Percentiles rank a stretch among this genome's conserved stretches.
Evolutionary conservation across 2,113 vertebrate species (phyloP).

Genomic region (Sinocyclocheilus anshuiensis): DNA sequence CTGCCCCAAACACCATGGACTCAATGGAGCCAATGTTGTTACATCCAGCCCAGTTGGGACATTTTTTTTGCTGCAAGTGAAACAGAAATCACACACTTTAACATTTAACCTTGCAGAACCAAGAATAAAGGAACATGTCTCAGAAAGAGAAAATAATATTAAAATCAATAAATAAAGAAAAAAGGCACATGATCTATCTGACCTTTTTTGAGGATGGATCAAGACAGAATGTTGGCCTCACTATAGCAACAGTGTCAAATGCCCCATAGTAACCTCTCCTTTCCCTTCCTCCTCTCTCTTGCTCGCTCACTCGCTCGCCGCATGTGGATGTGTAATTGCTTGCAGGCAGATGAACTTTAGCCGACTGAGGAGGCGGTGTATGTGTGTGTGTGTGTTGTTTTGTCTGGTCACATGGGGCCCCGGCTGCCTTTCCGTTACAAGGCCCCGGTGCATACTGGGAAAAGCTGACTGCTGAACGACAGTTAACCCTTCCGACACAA

Average conservation of each 20-base stretch:
- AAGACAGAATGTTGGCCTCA: conserved; percentile 64
- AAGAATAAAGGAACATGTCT: not conserved
- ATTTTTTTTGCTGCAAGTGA: too few species aligned
- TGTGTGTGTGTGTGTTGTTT: conserved; percentile 63
- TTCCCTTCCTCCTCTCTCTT: conserved; percentile 44
- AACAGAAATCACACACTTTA: too few species aligned
- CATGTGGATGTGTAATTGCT: conserved; percentile 73
- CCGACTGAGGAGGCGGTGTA: conserved; percentile 70
- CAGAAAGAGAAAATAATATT: conserved; percentile 25
- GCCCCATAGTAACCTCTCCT: conserved; percentile 82
- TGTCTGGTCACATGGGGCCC: conserved; percentile 75
- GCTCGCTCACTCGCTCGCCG: conserved; percentile 34
- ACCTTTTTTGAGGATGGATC: conserved; percentile 64
- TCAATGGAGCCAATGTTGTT: too few species aligned
- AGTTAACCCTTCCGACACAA: conserved; percentile 50
- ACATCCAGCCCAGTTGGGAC: too few species aligned
- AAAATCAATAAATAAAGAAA: conserved; percentile 41
- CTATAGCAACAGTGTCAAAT: conserved; percentile 73
- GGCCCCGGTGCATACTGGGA: conserved; percentile 63
- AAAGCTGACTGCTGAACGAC: conserved; percentile 55
- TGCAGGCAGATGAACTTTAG: conserved; percentile 79
- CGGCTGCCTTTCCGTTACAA: conserved; percentile 58
- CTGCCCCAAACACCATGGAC: too few species aligned
- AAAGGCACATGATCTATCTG: conserved; percentile 69
- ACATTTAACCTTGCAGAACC: not conserved